These are phyloP conservation scores for Drosophila limbata DNA, from an alignment of 2,888 invertebrate species.

Conservation along the genomic window DNA sequence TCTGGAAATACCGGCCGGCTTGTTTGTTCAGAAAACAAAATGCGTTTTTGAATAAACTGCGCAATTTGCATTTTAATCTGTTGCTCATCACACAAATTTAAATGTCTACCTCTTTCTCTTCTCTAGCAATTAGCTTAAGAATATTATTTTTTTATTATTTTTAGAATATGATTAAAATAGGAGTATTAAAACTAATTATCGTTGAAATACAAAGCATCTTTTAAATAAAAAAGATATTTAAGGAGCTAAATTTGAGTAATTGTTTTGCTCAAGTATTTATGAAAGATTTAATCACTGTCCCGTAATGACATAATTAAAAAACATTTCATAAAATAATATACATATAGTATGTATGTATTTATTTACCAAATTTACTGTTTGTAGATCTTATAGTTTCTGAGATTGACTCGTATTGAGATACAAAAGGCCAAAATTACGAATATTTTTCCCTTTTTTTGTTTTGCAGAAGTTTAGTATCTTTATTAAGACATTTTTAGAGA, in stretches of 20 bases:
- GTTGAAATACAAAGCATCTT: not conserved
- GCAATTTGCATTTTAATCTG: conserved; percentile 38
- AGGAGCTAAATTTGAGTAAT: too few relatives aligned
- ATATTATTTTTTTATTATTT: not conserved
- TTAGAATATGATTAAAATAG: not conserved
- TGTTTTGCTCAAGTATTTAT: too few relatives aligned
- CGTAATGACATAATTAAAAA: too few relatives aligned
- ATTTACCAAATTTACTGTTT: not conserved
- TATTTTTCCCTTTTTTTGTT: not conserved
- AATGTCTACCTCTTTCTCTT: not conserved
- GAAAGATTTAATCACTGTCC: too few relatives aligned
- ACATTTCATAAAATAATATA: too few relatives aligned
- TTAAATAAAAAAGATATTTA: not conserved
- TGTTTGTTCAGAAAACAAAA: conserved; percentile 18
- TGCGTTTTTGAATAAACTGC: conserved; percentile 47
- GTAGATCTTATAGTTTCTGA: not conserved
- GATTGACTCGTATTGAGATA: not conserved
- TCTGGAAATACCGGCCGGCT: conserved; percentile 50
- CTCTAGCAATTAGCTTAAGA: not conserved
- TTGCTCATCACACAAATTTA: not conserved
- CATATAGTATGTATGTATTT: too few relatives aligned
- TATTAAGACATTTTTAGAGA: not conserved
- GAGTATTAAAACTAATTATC: not conserved
- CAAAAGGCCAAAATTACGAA: not conserved
- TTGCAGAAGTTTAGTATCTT: not conserved